Conservation (phyloP, 2,113 vertebrate genomes). For the Hypocryptadius cinnamomeus region DNA sequence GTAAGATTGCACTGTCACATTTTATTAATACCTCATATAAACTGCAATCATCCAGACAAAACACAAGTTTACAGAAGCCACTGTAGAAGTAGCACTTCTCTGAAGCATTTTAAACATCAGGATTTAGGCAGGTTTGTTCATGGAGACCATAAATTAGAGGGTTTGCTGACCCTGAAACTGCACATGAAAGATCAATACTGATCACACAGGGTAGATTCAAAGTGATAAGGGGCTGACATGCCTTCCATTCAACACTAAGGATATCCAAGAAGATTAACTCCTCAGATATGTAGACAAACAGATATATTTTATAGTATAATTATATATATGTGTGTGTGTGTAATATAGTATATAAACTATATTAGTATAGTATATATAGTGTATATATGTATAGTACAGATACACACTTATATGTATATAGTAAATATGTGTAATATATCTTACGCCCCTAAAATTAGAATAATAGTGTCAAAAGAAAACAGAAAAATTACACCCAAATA, state of each 20-base stretch:
- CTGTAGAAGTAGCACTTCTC: background rate
- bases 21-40: background rate
- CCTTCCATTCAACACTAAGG: background rate
- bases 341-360: background rate
- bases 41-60: background rate
- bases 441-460: background rate
- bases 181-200: background rate
- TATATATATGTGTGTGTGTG: too few species aligned
- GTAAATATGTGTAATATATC: background rate
- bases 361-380: background rate
- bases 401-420: background rate
- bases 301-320: background rate
- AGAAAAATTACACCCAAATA: background rate
- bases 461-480: background rate
- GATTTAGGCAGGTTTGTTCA: background rate
- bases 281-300: too few species aligned
- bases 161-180: background rate
- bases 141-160: background rate
- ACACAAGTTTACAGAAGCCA: background rate
- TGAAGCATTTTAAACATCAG: background rate
- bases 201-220: background rate
- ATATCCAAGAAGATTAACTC: background rate
- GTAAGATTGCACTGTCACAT: background rate
- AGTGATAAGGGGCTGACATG: background rate
- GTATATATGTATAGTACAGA: background rate